Conservation (phyloP, 2,797 vertebrate species). For the Fratercula arctica region DNA sequence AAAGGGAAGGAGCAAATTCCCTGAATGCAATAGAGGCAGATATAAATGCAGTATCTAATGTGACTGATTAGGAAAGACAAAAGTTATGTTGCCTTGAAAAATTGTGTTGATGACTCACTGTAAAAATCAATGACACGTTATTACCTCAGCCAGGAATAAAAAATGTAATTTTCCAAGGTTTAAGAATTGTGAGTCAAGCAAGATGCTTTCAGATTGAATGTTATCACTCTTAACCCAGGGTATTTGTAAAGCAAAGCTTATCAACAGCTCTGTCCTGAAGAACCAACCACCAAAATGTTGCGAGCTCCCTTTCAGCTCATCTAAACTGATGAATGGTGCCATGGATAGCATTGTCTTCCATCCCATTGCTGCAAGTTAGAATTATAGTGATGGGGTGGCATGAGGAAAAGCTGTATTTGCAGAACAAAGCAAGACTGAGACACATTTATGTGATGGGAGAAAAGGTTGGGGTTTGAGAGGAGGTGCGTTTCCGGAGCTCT, state of each 20-base stretch:
- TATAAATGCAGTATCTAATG: background rate
- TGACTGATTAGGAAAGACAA: background rate
- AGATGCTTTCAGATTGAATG: background rate
- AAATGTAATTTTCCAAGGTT: background rate
- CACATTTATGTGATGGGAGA: background rate
- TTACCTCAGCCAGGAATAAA: background rate
- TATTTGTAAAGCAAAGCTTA: background rate
- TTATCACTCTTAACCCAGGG: fast-evolving
- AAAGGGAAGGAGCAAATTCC: background rate
- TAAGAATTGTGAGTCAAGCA: background rate
- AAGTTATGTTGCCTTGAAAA: background rate
- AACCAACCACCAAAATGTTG: too few relatives aligned
- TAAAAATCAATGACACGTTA: fast-evolving
- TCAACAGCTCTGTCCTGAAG: background rate
- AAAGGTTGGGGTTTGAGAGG: background rate
- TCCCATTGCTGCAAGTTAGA: background rate
- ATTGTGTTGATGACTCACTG: background rate
- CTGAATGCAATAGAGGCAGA: background rate
- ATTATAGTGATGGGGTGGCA: background rate
- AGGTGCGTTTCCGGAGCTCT: background rate
- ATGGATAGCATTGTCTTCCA: too few relatives aligned
- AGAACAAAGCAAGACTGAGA: background rate
- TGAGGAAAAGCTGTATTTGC: background rate
- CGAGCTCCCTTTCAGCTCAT: fast-evolving
- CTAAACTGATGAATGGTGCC: background rate